Evolutionary conservation across 2,888 invertebrate species (phyloP).

Genomic region (Conchocele bisecta): DNA sequence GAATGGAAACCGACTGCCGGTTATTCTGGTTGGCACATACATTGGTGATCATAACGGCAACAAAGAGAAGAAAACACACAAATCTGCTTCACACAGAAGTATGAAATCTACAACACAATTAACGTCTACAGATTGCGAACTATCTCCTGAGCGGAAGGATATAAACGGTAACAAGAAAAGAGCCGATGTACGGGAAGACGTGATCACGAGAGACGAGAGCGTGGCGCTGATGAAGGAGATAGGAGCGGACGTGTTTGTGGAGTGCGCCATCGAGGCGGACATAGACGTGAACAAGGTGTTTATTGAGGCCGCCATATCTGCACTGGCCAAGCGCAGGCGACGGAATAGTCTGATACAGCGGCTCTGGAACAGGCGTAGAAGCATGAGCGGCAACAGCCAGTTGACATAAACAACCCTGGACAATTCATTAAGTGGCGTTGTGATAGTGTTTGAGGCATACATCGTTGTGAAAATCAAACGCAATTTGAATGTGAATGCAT

Average conservation of each 20-base stretch:
- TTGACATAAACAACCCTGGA: too few species aligned
- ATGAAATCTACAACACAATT: too few species aligned
- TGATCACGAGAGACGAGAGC: neutral
- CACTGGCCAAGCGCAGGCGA: neutral
- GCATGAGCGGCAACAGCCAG: too few species aligned
- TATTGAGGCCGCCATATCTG: slow-evolving; percentile 3
- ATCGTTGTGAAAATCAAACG: too few species aligned
- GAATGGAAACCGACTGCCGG: neutral
- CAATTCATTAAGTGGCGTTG: too few species aligned
- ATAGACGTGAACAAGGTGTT: slow-evolving; percentile 6
- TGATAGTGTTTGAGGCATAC: too few species aligned
- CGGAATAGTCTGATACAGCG: neutral
- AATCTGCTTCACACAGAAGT: too few species aligned
- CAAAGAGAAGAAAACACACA: too few species aligned
- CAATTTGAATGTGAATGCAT: too few species aligned
- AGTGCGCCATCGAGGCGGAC: neutral
- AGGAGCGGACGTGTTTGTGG: slow-evolving; percentile 2
- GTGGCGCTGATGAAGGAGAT: neutral
- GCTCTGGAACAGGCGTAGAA: slow-evolving; percentile 3
- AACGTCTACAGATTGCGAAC: too few species aligned
- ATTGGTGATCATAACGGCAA: too few species aligned
- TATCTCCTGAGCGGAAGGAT: too few species aligned
- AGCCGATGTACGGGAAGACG: neutral
- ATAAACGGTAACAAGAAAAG: slow-evolving; percentile 5
- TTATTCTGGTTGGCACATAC: neutral